phyloP scores from a whole-genome alignment of 2,797 vertebrate genomes.

The Poeciliopsis presidionis region DNA sequence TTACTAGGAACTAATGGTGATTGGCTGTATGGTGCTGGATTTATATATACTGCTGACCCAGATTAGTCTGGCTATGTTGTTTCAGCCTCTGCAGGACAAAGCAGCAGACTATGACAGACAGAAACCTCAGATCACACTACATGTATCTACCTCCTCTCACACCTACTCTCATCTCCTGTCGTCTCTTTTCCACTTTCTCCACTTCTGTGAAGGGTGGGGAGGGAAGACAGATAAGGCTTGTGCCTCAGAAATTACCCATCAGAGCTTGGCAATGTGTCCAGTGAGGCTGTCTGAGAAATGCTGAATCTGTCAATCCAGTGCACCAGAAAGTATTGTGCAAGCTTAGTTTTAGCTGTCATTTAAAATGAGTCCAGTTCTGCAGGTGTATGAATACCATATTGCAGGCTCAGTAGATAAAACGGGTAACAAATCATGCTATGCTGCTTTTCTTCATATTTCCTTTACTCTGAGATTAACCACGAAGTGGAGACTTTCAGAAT shows the following conservation, averaged over 20 bases:
- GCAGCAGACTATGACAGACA: slow-evolving; percentile 56
- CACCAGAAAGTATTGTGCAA: slow-evolving; percentile 49
- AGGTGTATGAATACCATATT: slow-evolving; percentile 45
- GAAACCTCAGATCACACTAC: slow-evolving; percentile 60
- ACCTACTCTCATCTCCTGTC: slow-evolving; percentile 65
- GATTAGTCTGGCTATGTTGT: slow-evolving; percentile 38
- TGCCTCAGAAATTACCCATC: slow-evolving; percentile 73
- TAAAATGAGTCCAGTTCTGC: slow-evolving; percentile 49
- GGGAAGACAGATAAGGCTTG: slow-evolving; percentile 65
- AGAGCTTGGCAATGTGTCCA: slow-evolving; percentile 61
- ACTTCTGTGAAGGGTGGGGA: slow-evolving; percentile 46
- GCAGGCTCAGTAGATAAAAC: slow-evolving; percentile 31
- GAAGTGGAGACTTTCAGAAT: slow-evolving; percentile 47
- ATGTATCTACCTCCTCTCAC: slow-evolving; percentile 64
- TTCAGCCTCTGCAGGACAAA: slow-evolving; percentile 54
- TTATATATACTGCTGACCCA: slow-evolving; percentile 39
- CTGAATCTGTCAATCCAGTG: slow-evolving; percentile 64
- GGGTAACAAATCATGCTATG: slow-evolving; percentile 48
- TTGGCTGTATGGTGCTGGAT: slow-evolving; percentile 9
- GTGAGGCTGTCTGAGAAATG: slow-evolving; percentile 57
- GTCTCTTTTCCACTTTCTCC: slow-evolving; percentile 56
- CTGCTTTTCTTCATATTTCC: slow-evolving; percentile 41
- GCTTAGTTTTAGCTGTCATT: slow-evolving; percentile 57
- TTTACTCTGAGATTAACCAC: slow-evolving; percentile 43
- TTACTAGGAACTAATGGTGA: slow-evolving; percentile 17